Conservation (phyloP, 2,113 vertebrate species). For the Odontesthes bonariensis region DNA sequence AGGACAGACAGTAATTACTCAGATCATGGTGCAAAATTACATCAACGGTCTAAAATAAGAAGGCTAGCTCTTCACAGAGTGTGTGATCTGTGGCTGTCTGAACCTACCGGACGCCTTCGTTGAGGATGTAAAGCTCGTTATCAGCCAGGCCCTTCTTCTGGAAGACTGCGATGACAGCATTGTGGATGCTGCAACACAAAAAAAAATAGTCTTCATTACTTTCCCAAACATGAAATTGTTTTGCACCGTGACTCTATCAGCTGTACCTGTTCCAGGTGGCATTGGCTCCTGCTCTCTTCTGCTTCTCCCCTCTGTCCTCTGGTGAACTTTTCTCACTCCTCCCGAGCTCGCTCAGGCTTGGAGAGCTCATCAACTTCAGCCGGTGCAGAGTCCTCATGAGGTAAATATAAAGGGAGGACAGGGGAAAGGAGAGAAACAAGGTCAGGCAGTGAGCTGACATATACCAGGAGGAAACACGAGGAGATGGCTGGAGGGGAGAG, state of each 20-base stretch:
- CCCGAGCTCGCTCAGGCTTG: conserved; percentile 82
- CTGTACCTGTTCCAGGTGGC: conserved; percentile 85
- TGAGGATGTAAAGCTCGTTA: conserved; percentile 93
- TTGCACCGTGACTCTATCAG: background rate
- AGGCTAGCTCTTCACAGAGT: background rate
- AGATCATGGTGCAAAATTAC: conserved; percentile 46
- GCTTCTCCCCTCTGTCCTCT: conserved; percentile 83
- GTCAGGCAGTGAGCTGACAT: conserved; percentile 48
- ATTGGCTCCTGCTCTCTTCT: conserved; percentile 82
- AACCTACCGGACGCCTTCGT: conserved; percentile 87
- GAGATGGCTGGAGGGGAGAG: conserved; percentile 39
- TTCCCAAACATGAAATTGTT: background rate
- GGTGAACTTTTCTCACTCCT: conserved; percentile 83
- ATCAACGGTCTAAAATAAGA: conserved; percentile 34
- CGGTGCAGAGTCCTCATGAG: conserved; percentile 84
- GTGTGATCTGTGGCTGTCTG: background rate
- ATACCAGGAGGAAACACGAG: conserved; percentile 45
- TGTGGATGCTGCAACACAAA: conserved; percentile 89
- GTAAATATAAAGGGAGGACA: conserved; percentile 30
- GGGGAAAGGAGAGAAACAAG: conserved; percentile 50
- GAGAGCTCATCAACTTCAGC: conserved; percentile 85
- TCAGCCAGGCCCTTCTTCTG: conserved; percentile 94
- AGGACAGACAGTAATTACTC: conserved; percentile 44
- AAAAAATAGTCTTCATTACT: background rate
- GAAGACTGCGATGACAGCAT: conserved; percentile 94